Percentiles rank a stretch among this genome's conserved stretches.
Conservation (phyloP, 2,797 vertebrate species). For the Synanceia verrucosa region DNA sequence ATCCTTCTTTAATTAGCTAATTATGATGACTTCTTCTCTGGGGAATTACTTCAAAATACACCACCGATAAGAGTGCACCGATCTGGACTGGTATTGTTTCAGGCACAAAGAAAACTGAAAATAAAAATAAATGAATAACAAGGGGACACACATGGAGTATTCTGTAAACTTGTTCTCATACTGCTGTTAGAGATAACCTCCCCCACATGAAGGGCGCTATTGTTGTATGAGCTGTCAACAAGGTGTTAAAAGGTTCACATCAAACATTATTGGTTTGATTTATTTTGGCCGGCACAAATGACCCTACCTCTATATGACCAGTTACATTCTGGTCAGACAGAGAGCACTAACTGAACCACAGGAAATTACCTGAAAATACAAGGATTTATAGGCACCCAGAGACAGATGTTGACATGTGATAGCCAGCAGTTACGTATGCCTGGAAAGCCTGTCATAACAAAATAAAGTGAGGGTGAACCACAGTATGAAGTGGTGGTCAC, state of each 20-base stretch:
- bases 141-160: neutral
- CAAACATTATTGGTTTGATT: constrained; percentile 1
- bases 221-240: neutral
- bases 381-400: constrained; percentile 24
- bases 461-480: constrained; percentile 31
- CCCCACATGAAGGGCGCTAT: neutral
- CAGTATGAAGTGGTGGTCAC: constrained; percentile 6
- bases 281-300: constrained; percentile 14
- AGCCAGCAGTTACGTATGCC: constrained; percentile 40
- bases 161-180: neutral
- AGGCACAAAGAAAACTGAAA: constrained; percentile 26
- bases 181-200: constrained; percentile 2
- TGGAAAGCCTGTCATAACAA: constrained; percentile 52
- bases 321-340: constrained; percentile 3
- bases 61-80: constrained; percentile 25
- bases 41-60: constrained; percentile 45
- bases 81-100: constrained; percentile 46
- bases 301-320: neutral
- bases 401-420: constrained; percentile 61
- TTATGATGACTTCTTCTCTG: constrained; percentile 57
- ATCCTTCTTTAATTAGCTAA: constrained; percentile 70
- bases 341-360: constrained; percentile 21
- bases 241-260: neutral
- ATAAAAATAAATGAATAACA: neutral
- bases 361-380: constrained; percentile 39